phyloP scores from a whole-genome alignment of 2,113 vertebrate species.

The Myotis lucifugus region DNA sequence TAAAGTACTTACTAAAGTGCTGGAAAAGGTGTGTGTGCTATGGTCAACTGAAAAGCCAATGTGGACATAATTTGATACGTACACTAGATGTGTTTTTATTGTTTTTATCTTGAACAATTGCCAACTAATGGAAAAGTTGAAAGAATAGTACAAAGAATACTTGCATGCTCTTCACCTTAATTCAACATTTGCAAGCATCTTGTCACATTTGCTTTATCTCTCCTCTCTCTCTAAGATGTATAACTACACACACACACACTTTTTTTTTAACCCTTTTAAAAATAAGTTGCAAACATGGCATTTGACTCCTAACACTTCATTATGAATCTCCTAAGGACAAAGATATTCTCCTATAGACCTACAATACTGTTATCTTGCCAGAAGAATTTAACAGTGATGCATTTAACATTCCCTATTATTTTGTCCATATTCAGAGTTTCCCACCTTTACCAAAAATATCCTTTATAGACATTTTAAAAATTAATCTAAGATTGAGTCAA shows the following conservation, averaged over 20 bases:
- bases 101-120: conserved; percentile 28
- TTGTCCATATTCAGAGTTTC: not conserved
- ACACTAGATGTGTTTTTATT: not conserved
- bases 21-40: not conserved
- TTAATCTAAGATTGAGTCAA: not conserved
- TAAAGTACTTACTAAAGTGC: not conserved
- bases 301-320: not conserved
- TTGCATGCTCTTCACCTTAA: not conserved
- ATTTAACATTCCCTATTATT: not conserved
- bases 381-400: not conserved
- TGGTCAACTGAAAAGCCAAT: not conserved
- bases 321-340: not conserved
- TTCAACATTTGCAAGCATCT: not conserved
- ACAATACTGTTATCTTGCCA: not conserved
- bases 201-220: not conserved
- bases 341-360: not conserved
- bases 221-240: not conserved
- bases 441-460: not conserved
- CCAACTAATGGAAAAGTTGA: not conserved
- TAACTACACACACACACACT: not conserved
- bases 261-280: not conserved
- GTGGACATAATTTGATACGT: not conserved
- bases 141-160: not conserved
- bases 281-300: not conserved
- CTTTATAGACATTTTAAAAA: not conserved